Percentiles rank a stretch among this genome's conserved stretches.
Evolutionary conservation across 92 coral and sea anemone genomes (phyloP).

Genomic region (Epizoanthus fatuus): DNA sequence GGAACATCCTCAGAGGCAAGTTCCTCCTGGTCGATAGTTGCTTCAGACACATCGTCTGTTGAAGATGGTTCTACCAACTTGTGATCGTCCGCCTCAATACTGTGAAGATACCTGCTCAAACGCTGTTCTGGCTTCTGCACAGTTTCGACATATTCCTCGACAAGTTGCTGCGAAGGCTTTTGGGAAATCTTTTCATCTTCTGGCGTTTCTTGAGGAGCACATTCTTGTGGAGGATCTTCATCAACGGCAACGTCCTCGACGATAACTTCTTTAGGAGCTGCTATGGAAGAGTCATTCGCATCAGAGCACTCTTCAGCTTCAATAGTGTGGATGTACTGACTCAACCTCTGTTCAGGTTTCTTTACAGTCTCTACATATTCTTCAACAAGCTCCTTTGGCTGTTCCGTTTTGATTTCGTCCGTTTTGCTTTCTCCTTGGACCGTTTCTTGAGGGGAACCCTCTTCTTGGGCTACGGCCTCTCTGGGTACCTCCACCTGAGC

Average conservation of each 20-base stretch:
- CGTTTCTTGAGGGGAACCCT: background rate
- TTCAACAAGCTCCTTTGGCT: conserved; percentile 1
- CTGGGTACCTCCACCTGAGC: background rate
- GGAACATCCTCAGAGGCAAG: background rate
- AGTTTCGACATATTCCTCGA: conserved; percentile 27
- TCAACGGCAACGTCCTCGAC: background rate
- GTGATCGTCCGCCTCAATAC: conserved; percentile 19
- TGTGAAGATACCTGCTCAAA: conserved; percentile 18
- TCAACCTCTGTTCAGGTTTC: conserved; percentile 25
- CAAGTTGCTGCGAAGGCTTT: background rate
- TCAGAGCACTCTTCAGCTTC: conserved; percentile 13
- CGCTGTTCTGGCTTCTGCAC: conserved; percentile 28
- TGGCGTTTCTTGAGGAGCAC: background rate
- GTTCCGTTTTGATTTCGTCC: background rate
- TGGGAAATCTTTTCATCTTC: background rate
- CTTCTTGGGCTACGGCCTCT: background rate
- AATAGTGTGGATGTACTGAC: conserved; percentile 34
- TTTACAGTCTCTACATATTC: background rate
- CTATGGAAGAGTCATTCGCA: background rate
- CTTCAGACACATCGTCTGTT: background rate
- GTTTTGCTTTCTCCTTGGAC: background rate
- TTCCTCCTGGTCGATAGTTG: background rate
- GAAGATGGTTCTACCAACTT: background rate
- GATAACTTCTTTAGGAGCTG: background rate
- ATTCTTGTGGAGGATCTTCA: background rate